Percentiles rank a stretch among this genome's conserved stretches.
These are phyloP conservation scores for Bucorvus abyssinicus DNA, from an alignment of 2,797 vertebrate genomes.

Conservation along the genomic window DNA sequence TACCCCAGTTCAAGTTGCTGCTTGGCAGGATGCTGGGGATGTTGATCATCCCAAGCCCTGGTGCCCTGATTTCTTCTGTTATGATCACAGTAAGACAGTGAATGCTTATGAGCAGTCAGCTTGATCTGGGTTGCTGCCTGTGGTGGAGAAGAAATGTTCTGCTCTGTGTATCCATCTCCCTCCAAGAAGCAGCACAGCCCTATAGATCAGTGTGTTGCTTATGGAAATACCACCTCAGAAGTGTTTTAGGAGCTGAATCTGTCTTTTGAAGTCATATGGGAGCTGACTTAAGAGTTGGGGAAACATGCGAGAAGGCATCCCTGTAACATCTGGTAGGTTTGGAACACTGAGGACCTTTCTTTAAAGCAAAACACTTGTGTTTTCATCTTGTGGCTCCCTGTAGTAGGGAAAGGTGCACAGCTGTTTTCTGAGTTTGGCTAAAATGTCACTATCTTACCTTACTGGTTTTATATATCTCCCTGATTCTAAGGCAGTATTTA, in stretches of 20 bases:
- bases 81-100: background rate
- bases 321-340: background rate
- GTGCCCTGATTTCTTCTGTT: background rate
- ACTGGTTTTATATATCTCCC: background rate
- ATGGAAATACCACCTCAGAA: background rate
- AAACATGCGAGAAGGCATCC: background rate
- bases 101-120: background rate
- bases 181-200: background rate
- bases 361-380: background rate
- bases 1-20: background rate
- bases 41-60: too few species aligned
- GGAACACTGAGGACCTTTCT: background rate
- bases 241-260: background rate
- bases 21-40: too few species aligned
- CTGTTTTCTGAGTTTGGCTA: background rate
- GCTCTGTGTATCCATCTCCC: background rate
- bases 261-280: background rate
- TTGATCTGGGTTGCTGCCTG: background rate
- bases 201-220: fast-evolving
- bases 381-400: background rate
- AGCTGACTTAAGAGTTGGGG: background rate
- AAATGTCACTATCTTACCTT: background rate
- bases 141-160: background rate
- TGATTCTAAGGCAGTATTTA: background rate
- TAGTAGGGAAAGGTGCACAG: background rate